Evolutionary conservation across 2,797 vertebrate species (phyloP), one percentile per base, ranked within the genome.

Genomic region (Cheirogaleus major): DNA sequence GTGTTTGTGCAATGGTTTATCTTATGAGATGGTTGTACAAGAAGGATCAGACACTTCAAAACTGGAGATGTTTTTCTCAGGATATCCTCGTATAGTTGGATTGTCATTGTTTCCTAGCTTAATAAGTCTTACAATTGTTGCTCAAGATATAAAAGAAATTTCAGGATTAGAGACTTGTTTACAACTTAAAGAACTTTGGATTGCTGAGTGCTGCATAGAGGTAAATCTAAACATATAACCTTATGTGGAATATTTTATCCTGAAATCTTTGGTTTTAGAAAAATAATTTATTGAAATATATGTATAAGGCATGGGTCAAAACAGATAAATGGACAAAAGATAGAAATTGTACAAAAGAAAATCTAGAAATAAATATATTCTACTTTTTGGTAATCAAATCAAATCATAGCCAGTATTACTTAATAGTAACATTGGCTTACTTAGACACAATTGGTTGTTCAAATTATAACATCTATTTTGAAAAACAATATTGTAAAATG

Each of bases 11-110:
- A 99, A 99, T 98, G 99, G 99, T 86, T 94, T 99, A 0, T 98
- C 97, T 94, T 99, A 98, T 96, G 99, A 99, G 81, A 99, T 98
- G 50, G 55, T 99, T 97, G 97, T 95, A 91, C 97, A 99, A 96
- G 99, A 99, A 76, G 98, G 98, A 96, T 95, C 98, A 75, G 96
- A 95, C 84, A 91, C 98, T 89, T 97, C 89, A 69, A 98, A 98
- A 70, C 97, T 99, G 97, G 98, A 99, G 97, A 99, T 99, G 97
- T 99, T 99, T 98, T 99, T 99, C 98, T 99, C 98, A 32, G 99
- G 99, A 80, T 99, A 99, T 89, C 98, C 99, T 1, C 97, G 95
- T 79, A 99, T 99, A 98, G 98, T 99, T 25, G 99, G 99, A 45
- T 99, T 99, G 11, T 99, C 99, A 63, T 98, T 98, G 63, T 99